Evolutionary conservation across 2,797 vertebrate genomes (phyloP), one percentile per base, ranked within the genome.

Genomic region (Etheostoma perlongum): DNA sequence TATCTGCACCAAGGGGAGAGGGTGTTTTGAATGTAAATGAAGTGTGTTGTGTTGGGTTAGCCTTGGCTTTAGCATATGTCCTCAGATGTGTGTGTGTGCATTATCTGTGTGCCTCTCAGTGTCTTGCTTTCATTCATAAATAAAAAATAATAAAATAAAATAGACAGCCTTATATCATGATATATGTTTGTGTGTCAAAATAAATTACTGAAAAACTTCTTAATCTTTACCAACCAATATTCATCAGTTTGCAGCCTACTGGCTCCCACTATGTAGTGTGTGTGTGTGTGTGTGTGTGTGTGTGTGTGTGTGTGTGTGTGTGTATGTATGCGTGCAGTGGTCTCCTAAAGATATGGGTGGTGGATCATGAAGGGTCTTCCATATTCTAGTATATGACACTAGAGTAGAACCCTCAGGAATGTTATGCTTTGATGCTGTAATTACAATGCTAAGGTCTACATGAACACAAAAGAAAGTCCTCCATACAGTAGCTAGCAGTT

Each of bases 11-110:
- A 55, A 79, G 47, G 67, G 62, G 80, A 84, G 81, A 79, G 23
- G 73, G 75, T 85, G 85, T 78, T 86, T 78, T 79, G 89, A 89
- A 90, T 89, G 63, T 88, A 83, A 89, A 92, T 89, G 59, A 92
- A 81, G 80, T 63, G 70, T 73, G 68, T 72, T 40, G 78, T 73
- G 68, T 72, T 40, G 78, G 65, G 72, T 84, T 73, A 75, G 61
- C 81, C 72, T 80, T 73, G 58, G 67, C 30, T 84, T 74, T 51
- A 75, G 44, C 74, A 49, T 57, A 7, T 58, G 61, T 76, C 30
- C 40, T 55, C 62, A 33, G 47, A 61, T 78, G n/a, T 58, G 58
- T 27, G 42, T 78, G 25, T 44, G 19, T 64, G 60, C 66, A 21
- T 72, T 46, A 51, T 27, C 4, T 54, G n/a, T 46, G 30, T 40